Evolutionary conservation across 2,113 vertebrate genomes (phyloP), one percentile per base, ranked within the genome.

Genomic region (Coptodon rendalli): DNA sequence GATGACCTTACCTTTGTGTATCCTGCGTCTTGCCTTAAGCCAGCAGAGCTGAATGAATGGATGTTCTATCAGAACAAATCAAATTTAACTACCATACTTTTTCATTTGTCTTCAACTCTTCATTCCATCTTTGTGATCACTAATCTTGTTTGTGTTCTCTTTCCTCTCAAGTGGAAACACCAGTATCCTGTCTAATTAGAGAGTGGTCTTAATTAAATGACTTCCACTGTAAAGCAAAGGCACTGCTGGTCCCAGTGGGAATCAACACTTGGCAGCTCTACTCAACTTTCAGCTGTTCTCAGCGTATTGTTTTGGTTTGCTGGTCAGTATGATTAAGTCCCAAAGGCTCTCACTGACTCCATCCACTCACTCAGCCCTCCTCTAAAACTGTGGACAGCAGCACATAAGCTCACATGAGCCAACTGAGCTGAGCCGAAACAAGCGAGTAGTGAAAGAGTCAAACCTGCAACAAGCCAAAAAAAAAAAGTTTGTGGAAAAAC

Each of bases 221-320:
- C 9, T 22, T 48, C 27, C 43, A 31, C 73, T 24, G 36, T 84
- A 22, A 80, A 76, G 24, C 45, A n/a, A 24, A 81, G 83, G 4
- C 9, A 78, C 36, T 57, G 71, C 36, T 4, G 1, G 13, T 53
- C 59, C 83, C 80, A 5, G 38, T 76, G 84, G 80, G 86, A 85
- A 53, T 85, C 88, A 81, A 40, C 81, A n/a, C 45, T 83, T 38
- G 29, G 81, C 82, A 78, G 79, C 81, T 76, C 61, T 84, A 57
- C 22, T 79, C 80, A 40, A 81, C 50, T 88, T 66, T 79, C 59
- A 86, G 80, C 80, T 38, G 40, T 83, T 89, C 84, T 82, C 86
- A 40, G 66, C 56, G 80, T 63, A 88, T 89, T 94, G 92, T 93
- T 92, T 90, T 92, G 86, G 52, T 88, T 93, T 93, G 86, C 87